Evolutionary conservation across 2,888 invertebrate genomes (phyloP), one percentile per base, ranked within the genome.

Genomic region (Tiliacea citrago): DNA sequence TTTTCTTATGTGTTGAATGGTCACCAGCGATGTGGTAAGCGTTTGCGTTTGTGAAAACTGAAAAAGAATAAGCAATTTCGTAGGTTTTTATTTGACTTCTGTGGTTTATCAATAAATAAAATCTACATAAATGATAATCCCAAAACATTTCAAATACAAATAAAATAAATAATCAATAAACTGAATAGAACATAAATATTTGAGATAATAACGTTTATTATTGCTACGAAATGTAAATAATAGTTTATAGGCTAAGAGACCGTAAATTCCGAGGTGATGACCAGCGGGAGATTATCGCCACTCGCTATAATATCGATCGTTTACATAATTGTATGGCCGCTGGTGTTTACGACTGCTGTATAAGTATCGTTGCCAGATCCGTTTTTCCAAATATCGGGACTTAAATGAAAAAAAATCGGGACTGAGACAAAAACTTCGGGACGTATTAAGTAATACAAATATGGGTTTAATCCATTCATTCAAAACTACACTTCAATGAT

Each of bases 251-350:
- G 35, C 49, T 76, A 73, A 78, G 67, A 81, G 77, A 70, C 79
- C 75, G 75, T 89, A 87, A 88, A 88, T 85, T 79, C 70, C 75
- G 80, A 87, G 71, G 75, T 81, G 83, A 79, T 82, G 86, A 79
- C 84, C 88, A 87, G 77, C 74, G 66, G 60, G 62, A 80, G 84
- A 86, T 82, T 84, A 83, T 71, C 63, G 55, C 73, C 24, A 67
- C 60, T 63, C 49, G 61, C 42, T 68, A 61, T 74, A 71, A 78
- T 79, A 73, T 81, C 69, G 69, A 75, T 80, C 74, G 72, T 86
- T 86, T 78, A 77, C 80, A 87, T 86, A 82, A 81, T 81, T 66
- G 39, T 70, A 55, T 62, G 35, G 74, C 74, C 74, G 75, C 75
- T 62, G 63, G 79, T 84, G 65, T 73, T 83, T 61, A 83, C 58